Evolutionary conservation across 2,113 vertebrate genomes (phyloP).

Genomic region (Bambusicola thoracicus): DNA sequence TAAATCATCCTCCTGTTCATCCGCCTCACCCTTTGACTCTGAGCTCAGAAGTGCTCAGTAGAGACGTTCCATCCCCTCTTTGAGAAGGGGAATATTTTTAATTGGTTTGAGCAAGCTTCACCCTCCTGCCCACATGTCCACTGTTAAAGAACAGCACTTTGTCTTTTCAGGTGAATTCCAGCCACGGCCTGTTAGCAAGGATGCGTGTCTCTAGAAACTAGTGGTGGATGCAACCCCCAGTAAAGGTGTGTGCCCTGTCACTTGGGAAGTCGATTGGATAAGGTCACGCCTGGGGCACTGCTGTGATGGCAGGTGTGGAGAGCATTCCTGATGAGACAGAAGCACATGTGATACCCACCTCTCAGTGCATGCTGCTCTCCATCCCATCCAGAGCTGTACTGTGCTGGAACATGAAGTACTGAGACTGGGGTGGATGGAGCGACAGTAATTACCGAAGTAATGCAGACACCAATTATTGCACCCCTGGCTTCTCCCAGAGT

Average conservation of each 20-base stretch:
- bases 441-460: not conserved
- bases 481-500: not conserved
- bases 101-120: not conserved
- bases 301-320: not conserved
- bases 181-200: not conserved
- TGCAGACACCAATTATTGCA: not conserved
- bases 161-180: not conserved
- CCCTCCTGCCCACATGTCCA: not conserved
- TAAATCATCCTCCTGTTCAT: not conserved
- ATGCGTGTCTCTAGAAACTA: rapidly evolving
- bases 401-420: not conserved
- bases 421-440: not conserved
- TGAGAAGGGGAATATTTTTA: not conserved
- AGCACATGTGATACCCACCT: not conserved
- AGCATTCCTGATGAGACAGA: not conserved
- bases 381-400: not conserved
- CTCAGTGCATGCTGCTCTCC: not conserved
- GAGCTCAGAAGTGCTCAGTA: not conserved
- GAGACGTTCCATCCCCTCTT: not conserved
- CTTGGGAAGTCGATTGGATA: not conserved
- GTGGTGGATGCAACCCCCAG: not conserved
- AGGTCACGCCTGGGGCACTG: rapidly evolving
- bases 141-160: not conserved
- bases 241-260: not conserved
- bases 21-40: not conserved